Evolutionary conservation across 2,113 vertebrate genomes (phyloP), one percentile per base, ranked within the genome.

Genomic region (Python bivittatus): DNA sequence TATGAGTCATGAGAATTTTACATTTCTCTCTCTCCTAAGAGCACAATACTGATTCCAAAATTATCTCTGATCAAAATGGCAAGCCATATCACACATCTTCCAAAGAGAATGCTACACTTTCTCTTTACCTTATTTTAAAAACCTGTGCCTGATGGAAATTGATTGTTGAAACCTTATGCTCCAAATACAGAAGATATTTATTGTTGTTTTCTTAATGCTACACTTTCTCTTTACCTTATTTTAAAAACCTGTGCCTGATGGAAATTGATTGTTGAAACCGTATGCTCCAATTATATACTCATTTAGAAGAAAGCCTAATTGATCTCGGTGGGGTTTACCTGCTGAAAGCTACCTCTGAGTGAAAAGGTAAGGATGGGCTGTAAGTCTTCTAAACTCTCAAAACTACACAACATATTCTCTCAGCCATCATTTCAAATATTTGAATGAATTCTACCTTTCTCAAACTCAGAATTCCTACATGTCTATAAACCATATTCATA

Each of bases 1-100:
- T 89, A 57, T 85, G 64, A 91, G 53, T 91, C 54, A 79, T 83
- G 54, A n/a, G 23, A 88, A 84, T 83, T 42, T 60, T 93, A 87
- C 33, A 9, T 60, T 52, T 61, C 54, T 8, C 4, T 79, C 52
- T 53, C 53, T 85, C 88, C 29, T 2, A 52, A n/a, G 53, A 1
- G 11, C 22, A 83, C 54, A 91, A 20, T 91, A 52, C n/a, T 91
- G 54, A 29, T 60, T 91, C 52, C 29, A 90, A 68, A 57, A 52
- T 52, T 58, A 83, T 64, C 52, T 52, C 84, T 88, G 53, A 79
- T 20, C 88, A 90, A 68, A 90, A 58, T 38, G 38, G 15, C 84
- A 90, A 86, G 27, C 52, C 44, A 17, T 92, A 86, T 25, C 8
- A 33, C 29, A 29, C 38, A 79, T n/a, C 23, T n/a, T 92, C 58